Evolutionary conservation across 92 coral and sea anemone species (phyloP), one percentile per base, ranked within the genome.

Genomic region (Metridium senile): DNA sequence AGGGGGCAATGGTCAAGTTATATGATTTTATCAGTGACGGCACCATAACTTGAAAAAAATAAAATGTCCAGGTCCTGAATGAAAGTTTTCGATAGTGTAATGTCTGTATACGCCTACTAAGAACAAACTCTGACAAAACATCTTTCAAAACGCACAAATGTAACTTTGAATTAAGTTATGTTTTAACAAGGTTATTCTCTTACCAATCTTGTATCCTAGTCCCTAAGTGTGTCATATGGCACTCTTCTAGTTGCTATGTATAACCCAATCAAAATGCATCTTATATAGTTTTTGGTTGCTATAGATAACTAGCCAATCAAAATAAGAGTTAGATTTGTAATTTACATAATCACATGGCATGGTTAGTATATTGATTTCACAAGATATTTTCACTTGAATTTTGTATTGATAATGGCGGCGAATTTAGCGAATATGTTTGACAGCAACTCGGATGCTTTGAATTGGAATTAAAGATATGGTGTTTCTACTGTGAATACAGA

Each of bases 141-240:
- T n/a, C n/a, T n/a, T n/a, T n/a, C n/a, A n/a, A n/a, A n/a, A n/a
- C n/a, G n/a, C n/a, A n/a, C n/a, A n/a, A n/a, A 39, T 39, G 49
- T 4, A 4, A 39, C 13, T 13, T 39, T 39, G 13, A 39, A 4
- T 39, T 39, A 13, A 39, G 49, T 39, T 4, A 39, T 4, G 49
- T 39, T 39, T 39, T 39, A 39, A 39, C 49, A n/a, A n/a, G n/a
- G n/a, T n/a, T n/a, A 45, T 17, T 19, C 76, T 47, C 58, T 66
- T 61, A 78, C 88, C 84, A 69, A 75, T 54, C 79, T 27, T 66
- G 79, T 67, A 74, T 39, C 80, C 63, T 26, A 62, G 25, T 70
- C 64, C 84, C 89, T 54, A 74, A 85, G 89, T 72, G 89, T 85
- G 77, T 73, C 85, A 71, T 62, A 62, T 79, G 81, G 89, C 81